Evolutionary conservation across 2,797 vertebrate genomes (phyloP), one percentile per base, ranked within the genome.

Genomic region (Novumbra hubbsi): DNA sequence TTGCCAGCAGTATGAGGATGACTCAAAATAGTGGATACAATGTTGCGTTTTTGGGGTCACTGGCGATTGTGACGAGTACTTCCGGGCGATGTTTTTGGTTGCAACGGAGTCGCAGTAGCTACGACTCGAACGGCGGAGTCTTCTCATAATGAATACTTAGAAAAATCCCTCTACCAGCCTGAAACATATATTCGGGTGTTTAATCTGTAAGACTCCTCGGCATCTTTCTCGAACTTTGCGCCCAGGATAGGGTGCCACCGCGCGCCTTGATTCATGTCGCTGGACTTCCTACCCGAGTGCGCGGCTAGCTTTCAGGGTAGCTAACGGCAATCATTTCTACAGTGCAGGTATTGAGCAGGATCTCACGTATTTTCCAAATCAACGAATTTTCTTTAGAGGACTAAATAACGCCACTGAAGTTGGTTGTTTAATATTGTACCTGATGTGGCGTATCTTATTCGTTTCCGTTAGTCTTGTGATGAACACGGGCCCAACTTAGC

Each of bases 21-120:
- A 28, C 62, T 17, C 1, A 16, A 57, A 30, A 64, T 64, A 64
- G 27, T 64, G 28, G 60, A 24, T 62, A 12, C 62, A 64, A 11
- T 64, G 28, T 64, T 64, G 62, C 62, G 62, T 30, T 32, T 32
- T 5, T 0, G 48, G 49, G 48, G 49, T 70, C 16, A 70, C 68
- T 52, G 24, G 16, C 21, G 17, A 57, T 64, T 38, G 34, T 45
- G 41, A 45, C 3, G 8, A 45, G 41, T 45, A 62, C 74, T 81
- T 81, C 80, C 80, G 80, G 80, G 76, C 73, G 60, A 65, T 71
- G 64, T 70, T 64, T 71, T 60, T 24, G 41, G 32, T 71, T 41
- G 70, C 52, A 60, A 62, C 52, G 55, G 65, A 52, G 74, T 72
- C 75, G 68, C 55, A 21, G 55, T 57, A 75, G 73, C 73, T 65